Conservation (phyloP, 2,888 invertebrate genomes). For the Trichopria drosophilae region DNA sequence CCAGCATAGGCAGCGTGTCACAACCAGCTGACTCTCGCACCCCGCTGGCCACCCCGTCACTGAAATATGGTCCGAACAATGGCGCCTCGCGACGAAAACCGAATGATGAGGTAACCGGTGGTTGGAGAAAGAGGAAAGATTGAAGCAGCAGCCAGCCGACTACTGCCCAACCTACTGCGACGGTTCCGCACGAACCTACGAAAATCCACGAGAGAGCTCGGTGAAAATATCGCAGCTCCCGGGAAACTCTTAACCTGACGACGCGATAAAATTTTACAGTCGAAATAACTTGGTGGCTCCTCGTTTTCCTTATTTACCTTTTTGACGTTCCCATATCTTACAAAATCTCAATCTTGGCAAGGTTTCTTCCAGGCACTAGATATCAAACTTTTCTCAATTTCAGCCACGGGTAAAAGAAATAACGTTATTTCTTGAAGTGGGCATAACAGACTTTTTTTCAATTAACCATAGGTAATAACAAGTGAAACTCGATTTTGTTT, state of each 20-base stretch:
- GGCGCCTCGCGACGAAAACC: slow-evolving; percentile 46
- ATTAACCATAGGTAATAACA: no score
- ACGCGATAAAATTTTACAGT: slow-evolving; percentile 50
- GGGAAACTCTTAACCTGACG: slow-evolving; percentile 47
- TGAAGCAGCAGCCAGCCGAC: slow-evolving; percentile 34
- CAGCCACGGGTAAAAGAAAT: no score
- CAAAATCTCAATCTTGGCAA: no score
- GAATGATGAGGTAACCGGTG: slow-evolving; percentile 32
- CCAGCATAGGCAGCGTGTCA: slow-evolving; percentile 57
- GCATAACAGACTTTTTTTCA: no score
- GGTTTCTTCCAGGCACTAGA: no score
- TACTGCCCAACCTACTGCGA: slow-evolving; percentile 42
- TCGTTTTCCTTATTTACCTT: no score
- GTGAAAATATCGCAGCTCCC: slow-evolving; percentile 47
- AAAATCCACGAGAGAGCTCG: slow-evolving; percentile 27
- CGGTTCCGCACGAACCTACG: slow-evolving; percentile 16
- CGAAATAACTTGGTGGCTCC: slow-evolving; percentile 36
- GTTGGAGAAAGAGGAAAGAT: slow-evolving; percentile 34
- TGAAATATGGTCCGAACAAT: slow-evolving; percentile 58
- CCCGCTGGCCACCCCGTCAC: slow-evolving; percentile 48
- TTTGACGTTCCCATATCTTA: no score
- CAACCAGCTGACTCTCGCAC: slow-evolving; percentile 57
- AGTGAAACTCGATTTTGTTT: no score
- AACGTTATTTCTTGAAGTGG: no score
- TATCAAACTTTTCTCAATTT: no score